A percentile compares a stretch with the other conserved stretches of the same genome.
These are phyloP conservation scores for Chrysaora quinquecirrha DNA, from an alignment of 30 jellyfish, hydroid and myxozoan genomes.

Conservation along the genomic window DNA sequence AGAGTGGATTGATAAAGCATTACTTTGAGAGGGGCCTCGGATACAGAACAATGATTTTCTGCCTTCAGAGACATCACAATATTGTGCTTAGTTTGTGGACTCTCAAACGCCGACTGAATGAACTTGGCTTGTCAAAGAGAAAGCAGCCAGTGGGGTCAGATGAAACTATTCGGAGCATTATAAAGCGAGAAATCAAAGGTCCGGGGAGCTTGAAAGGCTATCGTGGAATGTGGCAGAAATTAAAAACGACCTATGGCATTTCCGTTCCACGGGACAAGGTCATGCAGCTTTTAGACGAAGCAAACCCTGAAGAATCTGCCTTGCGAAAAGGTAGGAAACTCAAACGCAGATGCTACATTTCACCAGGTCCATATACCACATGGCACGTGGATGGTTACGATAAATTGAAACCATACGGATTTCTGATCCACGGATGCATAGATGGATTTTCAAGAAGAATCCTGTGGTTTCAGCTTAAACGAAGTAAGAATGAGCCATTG, in stretches of 20 bases:
- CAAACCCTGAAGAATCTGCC: neutral
- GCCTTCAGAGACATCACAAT: neutral
- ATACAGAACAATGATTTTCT: neutral
- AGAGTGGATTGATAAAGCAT: neutral
- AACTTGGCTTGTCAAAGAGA: neutral
- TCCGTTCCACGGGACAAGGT: neutral
- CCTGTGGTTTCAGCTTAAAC: neutral
- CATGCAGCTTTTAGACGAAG: neutral
- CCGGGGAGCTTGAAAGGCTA: neutral
- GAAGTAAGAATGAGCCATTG: neutral
- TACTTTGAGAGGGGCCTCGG: neutral
- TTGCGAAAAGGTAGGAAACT: neutral
- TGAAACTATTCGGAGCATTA: neutral
- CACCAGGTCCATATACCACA: neutral
- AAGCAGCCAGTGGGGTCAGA: neutral
- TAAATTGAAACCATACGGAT: neutral
- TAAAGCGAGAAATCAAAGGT: neutral
- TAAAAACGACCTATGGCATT: neutral
- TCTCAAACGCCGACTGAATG: neutral
- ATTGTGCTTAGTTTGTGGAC: neutral
- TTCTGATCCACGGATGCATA: neutral
- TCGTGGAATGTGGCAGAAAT: neutral
- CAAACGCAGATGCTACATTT: neutral
- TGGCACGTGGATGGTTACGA: neutral
- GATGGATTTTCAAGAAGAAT: neutral